Conservation (phyloP, 2,888 invertebrate genomes). For the Eristalis pertinax region DNA sequence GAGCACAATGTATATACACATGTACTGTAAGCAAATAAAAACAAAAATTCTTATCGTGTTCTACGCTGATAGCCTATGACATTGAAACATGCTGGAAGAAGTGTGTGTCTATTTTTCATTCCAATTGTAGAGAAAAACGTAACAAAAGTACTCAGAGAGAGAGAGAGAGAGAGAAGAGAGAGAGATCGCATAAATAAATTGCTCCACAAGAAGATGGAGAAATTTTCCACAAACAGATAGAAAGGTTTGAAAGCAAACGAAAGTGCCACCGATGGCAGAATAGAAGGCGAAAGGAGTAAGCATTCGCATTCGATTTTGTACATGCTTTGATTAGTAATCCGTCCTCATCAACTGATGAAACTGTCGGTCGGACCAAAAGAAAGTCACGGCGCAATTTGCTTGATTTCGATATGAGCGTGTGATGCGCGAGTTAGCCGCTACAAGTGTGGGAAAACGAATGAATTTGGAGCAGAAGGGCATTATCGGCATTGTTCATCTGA, state of each 20-base stretch:
- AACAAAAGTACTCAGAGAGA: background rate
- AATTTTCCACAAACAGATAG: background rate
- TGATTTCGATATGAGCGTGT: background rate
- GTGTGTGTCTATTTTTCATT: background rate
- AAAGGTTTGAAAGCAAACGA: background rate
- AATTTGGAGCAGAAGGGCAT: no score
- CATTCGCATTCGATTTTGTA: background rate
- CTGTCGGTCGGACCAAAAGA: background rate
- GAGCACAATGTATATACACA: no score
- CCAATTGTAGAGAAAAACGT: background rate
- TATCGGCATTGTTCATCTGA: no score
- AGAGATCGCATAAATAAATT: background rate
- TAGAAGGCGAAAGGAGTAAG: background rate
- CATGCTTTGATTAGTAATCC: background rate
- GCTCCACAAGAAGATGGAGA: background rate
- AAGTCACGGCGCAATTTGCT: background rate
- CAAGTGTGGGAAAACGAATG: background rate
- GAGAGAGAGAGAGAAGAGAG: background rate
- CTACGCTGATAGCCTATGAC: background rate
- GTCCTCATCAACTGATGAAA: background rate
- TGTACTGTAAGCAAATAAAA: no score
- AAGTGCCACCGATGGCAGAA: background rate
- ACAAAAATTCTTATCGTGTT: background rate
- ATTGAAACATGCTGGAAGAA: background rate
- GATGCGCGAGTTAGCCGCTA: background rate